Evolutionary conservation across 2,797 vertebrate genomes (phyloP), one percentile per base, ranked within the genome.

Genomic region (Myotis daubentonii): DNA sequence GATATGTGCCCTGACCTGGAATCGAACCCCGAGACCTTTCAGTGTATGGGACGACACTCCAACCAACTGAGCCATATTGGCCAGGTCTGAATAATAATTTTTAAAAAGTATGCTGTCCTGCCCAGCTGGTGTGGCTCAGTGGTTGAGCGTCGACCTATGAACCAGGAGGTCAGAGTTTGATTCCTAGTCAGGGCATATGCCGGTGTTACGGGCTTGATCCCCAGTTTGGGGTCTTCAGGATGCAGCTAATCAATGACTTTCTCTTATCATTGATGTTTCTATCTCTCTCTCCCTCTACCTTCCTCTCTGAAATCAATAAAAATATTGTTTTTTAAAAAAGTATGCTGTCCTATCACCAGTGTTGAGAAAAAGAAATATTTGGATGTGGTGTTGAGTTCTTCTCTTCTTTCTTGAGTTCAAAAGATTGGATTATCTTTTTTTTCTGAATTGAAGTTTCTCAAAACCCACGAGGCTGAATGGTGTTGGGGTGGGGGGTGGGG

Each of bases 361-460:
- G 62, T 71, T 70, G 74, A 74, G 53, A 33, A 90, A 74, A 53
- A 89, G 90, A 71, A 87, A 25, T n/a, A 72, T 68, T 74, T 72
- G 25, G 70, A 15, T 65, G 19, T 89, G 17, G 6, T 89, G 11
- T 51, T 85, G 51, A 41, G n/a, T 82, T 79, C 25, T 82, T 74
- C n/a, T 71, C 13, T 33, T 91, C 30, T 76, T 44, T 51, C 6
- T 23, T 87, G 23, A 82, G 55, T 83, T 78, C 33, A 83, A 75
- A 93, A 93, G 57, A 90, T 10, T 68, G 19, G 83, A 83, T 66
- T 78, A 62, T 49, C 55, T 93, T 53, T 72, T 72, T 78, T 60
- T 65, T 53, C 33, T 71, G 38, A 91, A 74, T 25, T 82, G 41
- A 75, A 79, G 55, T 83, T 89, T 65, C 49, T 86, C 3, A 9